Percentiles rank a stretch among this genome's conserved stretches.
Conservation (phyloP, 1,140 invertebrate genomes). For the Cotesia typhae region DNA sequence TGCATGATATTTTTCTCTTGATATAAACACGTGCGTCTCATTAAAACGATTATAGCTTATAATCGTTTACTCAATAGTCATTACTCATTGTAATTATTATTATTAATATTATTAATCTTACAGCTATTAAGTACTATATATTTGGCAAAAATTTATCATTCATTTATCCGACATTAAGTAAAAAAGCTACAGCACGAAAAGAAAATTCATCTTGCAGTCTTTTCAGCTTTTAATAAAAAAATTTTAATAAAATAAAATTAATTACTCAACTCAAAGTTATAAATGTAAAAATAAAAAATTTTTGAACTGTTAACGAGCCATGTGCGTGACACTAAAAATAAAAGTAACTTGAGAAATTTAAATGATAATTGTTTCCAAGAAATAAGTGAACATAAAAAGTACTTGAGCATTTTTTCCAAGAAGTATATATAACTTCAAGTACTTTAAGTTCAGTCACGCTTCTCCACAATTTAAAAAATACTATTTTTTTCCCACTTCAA, state of each 20-base stretch:
- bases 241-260: too few species aligned
- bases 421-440: background rate
- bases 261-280: background rate
- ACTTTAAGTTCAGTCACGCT: constrained; percentile 17
- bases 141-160: constrained; percentile 57
- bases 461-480: background rate
- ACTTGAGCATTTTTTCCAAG: constrained; percentile 12
- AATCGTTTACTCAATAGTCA: background rate
- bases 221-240: too few species aligned
- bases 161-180: constrained; percentile 58
- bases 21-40: constrained; percentile 43
- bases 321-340: background rate
- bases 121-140: constrained; percentile 65
- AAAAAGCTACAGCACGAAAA: constrained; percentile 64
- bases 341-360: background rate
- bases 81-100: too few species aligned
- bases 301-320: background rate
- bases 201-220: constrained; percentile 43
- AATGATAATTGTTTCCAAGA: constrained; percentile 7
- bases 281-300: background rate
- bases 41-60: constrained; percentile 29
- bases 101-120: constrained; percentile 40
- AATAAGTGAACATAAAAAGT: background rate
- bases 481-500: background rate
- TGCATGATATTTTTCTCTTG: constrained; percentile 38